phyloP scores from a whole-genome alignment of 23 tunicate genomes.

The Halocynthia aurantium region DNA sequence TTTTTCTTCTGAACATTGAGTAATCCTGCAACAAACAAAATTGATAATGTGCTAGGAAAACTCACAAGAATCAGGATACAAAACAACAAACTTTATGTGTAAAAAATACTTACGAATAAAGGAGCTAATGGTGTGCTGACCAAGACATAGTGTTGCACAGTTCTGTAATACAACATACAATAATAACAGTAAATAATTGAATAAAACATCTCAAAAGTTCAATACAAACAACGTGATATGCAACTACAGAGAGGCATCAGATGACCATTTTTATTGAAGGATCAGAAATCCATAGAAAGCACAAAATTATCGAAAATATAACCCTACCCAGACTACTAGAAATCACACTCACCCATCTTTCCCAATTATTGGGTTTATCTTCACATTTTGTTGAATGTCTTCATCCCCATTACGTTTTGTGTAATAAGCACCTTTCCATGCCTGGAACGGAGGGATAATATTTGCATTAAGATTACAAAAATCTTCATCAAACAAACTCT shows the following conservation, averaged over 20 bases:
- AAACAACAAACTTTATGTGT: background rate
- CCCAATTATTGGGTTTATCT: conserved; percentile 17
- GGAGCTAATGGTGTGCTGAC: conserved; percentile 16
- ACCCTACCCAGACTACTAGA: too few relatives aligned
- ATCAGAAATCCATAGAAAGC: too few relatives aligned
- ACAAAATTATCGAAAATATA: background rate
- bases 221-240: background rate
- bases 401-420: conserved; percentile 17
- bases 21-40: background rate
- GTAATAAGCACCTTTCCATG: conserved; percentile 42
- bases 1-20: conserved; percentile 6
- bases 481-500: background rate
- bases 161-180: background rate
- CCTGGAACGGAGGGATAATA: conserved; percentile 30
- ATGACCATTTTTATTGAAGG: too few relatives aligned
- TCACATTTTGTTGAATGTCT: conserved; percentile 24
- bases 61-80: background rate
- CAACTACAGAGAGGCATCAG: too few relatives aligned
- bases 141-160: conserved; percentile 32
- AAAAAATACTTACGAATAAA: background rate
- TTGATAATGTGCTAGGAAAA: conserved; percentile 15
- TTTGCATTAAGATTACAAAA: background rate
- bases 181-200: background rate
- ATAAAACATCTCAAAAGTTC: conserved; percentile 3
- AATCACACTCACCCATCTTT: conserved; percentile 16